Conservation (phyloP, 2,113 vertebrate genomes). For the Calyptommatus sinebrachiatus region DNA sequence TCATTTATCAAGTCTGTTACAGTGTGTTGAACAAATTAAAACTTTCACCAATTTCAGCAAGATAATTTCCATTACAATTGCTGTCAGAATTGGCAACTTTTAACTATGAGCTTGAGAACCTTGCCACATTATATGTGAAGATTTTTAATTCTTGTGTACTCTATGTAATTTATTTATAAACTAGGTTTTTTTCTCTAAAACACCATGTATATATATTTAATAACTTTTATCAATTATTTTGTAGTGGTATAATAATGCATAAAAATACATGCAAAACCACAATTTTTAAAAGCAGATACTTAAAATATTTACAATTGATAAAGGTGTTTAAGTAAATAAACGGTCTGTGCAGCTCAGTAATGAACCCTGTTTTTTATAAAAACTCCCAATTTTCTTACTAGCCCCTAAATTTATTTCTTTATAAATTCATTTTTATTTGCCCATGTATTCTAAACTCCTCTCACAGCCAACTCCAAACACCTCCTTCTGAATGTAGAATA, state of each 20-base stretch:
- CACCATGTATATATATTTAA: background rate
- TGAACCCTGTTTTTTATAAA: background rate
- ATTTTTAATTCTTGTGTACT: background rate
- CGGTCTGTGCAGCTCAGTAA: background rate
- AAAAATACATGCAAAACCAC: background rate
- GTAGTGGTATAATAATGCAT: background rate
- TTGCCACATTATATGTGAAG: too few species aligned
- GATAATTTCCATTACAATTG: background rate
- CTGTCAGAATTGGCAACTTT: background rate
- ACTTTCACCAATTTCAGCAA: background rate
- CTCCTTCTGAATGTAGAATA: background rate
- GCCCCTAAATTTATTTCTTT: background rate
- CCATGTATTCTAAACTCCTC: background rate
- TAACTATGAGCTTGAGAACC: background rate
- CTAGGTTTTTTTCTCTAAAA: background rate
- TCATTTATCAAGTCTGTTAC: background rate
- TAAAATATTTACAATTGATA: background rate
- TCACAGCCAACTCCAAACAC: background rate
- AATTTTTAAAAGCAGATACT: background rate
- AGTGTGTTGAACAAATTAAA: background rate
- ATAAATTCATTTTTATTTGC: too few species aligned
- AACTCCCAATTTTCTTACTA: background rate
- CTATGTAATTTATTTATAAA: background rate
- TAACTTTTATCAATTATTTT: background rate
- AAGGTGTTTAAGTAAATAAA: background rate